Evolutionary conservation across 2,113 vertebrate genomes (phyloP), one percentile per base, ranked within the genome.

Genomic region (Actinemys pallida): DNA sequence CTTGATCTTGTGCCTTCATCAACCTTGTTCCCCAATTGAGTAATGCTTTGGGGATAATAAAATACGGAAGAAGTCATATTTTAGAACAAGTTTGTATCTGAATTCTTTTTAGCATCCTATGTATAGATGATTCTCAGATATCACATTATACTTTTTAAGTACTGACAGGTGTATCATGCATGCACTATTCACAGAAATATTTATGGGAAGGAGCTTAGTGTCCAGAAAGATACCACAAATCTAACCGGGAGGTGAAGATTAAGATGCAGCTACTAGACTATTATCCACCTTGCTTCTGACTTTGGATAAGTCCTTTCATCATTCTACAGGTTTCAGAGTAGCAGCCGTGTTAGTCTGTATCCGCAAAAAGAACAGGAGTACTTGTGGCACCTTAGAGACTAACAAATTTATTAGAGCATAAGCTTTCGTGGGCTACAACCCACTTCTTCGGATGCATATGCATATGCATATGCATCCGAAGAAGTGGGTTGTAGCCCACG

Each of bases 91-190:
- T 80, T 88, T 69, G 5, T 75, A 75, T 19, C 53, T 27, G 85
- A 87, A 22, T 19, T 72, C 1, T 0, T 5, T 90, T 78, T 83
- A 91, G 35, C 0, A 1, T 88, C 88, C 35, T 35, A 53, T 19
- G 90, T 22, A 19, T 89, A 93, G 49, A 78, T 49, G 92, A 62
- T 89, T 93, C 56, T 90, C 56, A 95, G 47, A 80, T 39, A 84
- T 78, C 54, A 84, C 90, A 14, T 56, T 88, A 85, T 95, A 85
- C 86, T 52, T n/a, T 19, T 65, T 35, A 72, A 6, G 31, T 92
- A 95, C 92, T 5, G 0, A 29, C 24, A 62, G 59, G 80, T 92
- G 42, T 59, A 82, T 94, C 59, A 62, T 84, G 83, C 52, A 10
- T 14, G 31, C 85, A 76, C 82, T 59, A 49, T 27, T 91, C 81